Evolutionary conservation across 2,888 invertebrate genomes (phyloP).

Genomic region (Hypena proboscidalis): DNA sequence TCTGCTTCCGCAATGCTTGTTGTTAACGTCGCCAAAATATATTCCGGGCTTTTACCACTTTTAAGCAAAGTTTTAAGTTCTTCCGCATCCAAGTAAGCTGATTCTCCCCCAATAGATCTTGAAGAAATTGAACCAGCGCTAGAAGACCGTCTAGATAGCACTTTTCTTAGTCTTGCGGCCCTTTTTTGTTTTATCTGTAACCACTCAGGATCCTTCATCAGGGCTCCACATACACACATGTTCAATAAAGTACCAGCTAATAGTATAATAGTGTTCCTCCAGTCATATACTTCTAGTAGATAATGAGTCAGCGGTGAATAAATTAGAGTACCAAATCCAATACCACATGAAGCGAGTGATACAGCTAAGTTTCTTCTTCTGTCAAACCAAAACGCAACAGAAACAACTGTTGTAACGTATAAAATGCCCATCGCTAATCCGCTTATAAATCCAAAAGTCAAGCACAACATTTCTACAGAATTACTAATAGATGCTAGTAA

Average conservation of each 20-base stretch:
- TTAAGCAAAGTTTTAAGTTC: constrained; percentile 88
- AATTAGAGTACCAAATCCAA: constrained; percentile 95
- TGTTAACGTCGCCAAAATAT: constrained; percentile 86
- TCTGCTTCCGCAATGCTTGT: constrained; percentile 83
- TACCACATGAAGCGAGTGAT: constrained; percentile 94
- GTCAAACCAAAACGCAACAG: constrained; percentile 97
- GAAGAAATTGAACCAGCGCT: constrained; percentile 81
- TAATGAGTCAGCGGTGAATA: constrained; percentile 93
- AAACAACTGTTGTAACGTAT: constrained; percentile 95
- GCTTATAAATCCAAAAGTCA: constrained; percentile 93
- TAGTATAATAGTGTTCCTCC: constrained; percentile 92
- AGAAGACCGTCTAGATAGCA: constrained; percentile 72
- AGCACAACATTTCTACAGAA: constrained; percentile 90
- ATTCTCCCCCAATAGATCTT: constrained; percentile 77
- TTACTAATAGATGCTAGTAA: constrained; percentile 88
- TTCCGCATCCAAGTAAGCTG: constrained; percentile 84
- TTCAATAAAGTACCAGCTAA: constrained; percentile 93
- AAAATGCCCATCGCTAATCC: constrained; percentile 93
- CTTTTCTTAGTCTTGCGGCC: constrained; percentile 69
- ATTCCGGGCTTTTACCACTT: constrained; percentile 88
- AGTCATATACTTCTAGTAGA: constrained; percentile 90
- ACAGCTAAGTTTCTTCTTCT: constrained; percentile 94
- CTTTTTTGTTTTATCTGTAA: constrained; percentile 86
- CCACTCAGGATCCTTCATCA: constrained; percentile 96
- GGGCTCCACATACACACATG: constrained; percentile 93